Conservation (phyloP, 2,113 vertebrate genomes). For the Scomber scombrus region DNA sequence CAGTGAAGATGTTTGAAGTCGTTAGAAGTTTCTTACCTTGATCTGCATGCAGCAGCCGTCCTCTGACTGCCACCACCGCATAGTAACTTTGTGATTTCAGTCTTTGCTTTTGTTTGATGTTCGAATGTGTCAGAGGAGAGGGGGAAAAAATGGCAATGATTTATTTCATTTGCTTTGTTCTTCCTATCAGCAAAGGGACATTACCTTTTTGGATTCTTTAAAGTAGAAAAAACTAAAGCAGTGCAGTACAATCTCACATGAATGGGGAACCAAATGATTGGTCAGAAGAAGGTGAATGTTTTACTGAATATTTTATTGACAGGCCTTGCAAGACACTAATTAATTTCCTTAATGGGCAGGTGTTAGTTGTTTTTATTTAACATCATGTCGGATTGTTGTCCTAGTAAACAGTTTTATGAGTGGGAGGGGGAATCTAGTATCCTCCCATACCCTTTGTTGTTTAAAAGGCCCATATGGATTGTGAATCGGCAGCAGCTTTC, state of each 20-base stretch:
- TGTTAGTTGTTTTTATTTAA: conserved; percentile 78
- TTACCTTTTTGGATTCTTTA: conserved; percentile 57
- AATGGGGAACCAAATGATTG: conserved; percentile 44
- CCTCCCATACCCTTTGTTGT: conserved; percentile 78
- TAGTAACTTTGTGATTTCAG: conserved; percentile 79
- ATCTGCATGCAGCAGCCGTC: conserved; percentile 78
- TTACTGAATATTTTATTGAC: conserved; percentile 59
- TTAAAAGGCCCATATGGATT: conserved; percentile 84
- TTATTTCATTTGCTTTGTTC: conserved; percentile 79
- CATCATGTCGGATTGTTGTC: conserved; percentile 75
- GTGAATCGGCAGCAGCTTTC: conserved; percentile 79
- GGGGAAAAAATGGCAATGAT: conserved; percentile 62
- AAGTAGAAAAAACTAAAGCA: conserved; percentile 49
- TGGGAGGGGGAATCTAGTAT: conserved; percentile 67
- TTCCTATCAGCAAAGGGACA: conserved; percentile 60
- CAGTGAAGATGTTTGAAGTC: conserved; percentile 79
- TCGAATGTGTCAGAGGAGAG: conserved; percentile 73
- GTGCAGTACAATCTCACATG: conserved; percentile 18
- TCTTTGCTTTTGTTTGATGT: conserved; percentile 81
- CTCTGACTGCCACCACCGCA: conserved; percentile 73
- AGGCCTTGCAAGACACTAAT: conserved; percentile 65
- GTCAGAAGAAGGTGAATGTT: conserved; percentile 59
- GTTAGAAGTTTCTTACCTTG: conserved; percentile 81
- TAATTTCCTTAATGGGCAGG: conserved; percentile 77
- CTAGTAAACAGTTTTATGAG: conserved; percentile 80